Evolutionary conservation across 2,113 vertebrate species (phyloP).

Genomic region (Henicopernis longicauda): DNA sequence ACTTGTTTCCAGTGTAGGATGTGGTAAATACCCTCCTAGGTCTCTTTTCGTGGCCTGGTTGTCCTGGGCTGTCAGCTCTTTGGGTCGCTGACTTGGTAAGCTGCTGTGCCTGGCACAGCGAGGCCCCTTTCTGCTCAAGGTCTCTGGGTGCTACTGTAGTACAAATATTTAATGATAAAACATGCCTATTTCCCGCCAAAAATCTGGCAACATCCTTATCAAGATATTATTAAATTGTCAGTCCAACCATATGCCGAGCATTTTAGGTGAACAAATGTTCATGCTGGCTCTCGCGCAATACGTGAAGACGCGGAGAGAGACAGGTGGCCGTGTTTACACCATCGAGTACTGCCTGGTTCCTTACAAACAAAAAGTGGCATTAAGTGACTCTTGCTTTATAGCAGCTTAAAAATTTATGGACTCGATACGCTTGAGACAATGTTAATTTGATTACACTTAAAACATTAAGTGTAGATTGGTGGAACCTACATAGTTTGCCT

Average conservation of each 20-base stretch:
- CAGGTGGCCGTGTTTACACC: constrained; percentile 58
- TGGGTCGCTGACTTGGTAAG: neutral
- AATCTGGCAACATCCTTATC: constrained; percentile 51
- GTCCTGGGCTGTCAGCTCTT: neutral
- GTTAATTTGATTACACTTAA: constrained; percentile 23
- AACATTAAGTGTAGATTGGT: neutral
- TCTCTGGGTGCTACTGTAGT: constrained; percentile 40
- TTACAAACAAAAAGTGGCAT: constrained; percentile 32
- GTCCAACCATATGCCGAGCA: constrained; percentile 49
- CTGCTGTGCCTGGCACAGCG: neutral
- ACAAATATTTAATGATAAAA: constrained; percentile 67
- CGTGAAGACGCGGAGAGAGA: neutral
- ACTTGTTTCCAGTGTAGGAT: neutral
- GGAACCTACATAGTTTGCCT: neutral
- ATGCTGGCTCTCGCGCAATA: neutral
- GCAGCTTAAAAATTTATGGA: constrained; percentile 24
- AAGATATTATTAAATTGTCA: constrained; percentile 63
- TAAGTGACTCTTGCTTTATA: constrained; percentile 20
- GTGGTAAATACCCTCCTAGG: neutral
- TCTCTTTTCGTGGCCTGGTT: neutral
- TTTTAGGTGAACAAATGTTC: constrained; percentile 60
- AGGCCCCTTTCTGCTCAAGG: constrained; percentile 31
- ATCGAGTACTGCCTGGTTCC: neutral
- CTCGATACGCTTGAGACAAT: neutral
- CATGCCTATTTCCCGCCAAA: constrained; percentile 62